Evolutionary conservation across 2,113 vertebrate species (phyloP), one percentile per base, ranked within the genome.

Genomic region (Hypocryptadius cinnamomeus): DNA sequence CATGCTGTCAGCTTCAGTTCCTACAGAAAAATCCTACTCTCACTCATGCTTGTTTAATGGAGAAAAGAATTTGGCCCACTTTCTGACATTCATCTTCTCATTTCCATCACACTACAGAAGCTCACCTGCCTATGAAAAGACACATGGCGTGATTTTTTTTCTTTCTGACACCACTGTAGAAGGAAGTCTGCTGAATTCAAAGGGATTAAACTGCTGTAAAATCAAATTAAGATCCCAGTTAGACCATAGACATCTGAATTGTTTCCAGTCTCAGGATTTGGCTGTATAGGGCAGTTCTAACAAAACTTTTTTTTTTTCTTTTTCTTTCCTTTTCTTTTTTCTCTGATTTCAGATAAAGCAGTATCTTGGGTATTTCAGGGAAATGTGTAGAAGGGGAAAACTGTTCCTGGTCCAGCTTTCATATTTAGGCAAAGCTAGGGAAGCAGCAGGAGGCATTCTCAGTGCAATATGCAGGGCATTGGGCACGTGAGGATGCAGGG

Each of bases 91-190:
- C 94, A 93, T 94, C 91, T 94, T 93, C 91, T 94, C 91, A 92
- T 96, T 96, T 95, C 96, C 94, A 96, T 92, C 95, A 93, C 92
- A 91, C 95, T 93, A 90, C 96, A 96, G 95, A 95, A 96, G 95
- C 94, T 96, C 92, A 96, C 91, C 94, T 96, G 95, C 93, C 85
- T 91, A 94, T 87, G 94, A 92, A 96, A 94, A 92, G 93, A 94
- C 91, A 94, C 94, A 94, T 92, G 91, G 82, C 21, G 18, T 90
- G 93, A 83, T 89, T 92, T 89, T 89, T 89, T 89, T 81, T 66
- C 89, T 87, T 91, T 53, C 89, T 91, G 94, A 89, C 91, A 84
- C 93, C 93, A 88, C 95, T 92, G 93, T 85, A 90, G 92, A 94
- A 85, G 85, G 76, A 87, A 87, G 56, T 65, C 87, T 94, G 85